Conservation (phyloP, 2,113 vertebrate species). For the Zosterops pallidus region DNA sequence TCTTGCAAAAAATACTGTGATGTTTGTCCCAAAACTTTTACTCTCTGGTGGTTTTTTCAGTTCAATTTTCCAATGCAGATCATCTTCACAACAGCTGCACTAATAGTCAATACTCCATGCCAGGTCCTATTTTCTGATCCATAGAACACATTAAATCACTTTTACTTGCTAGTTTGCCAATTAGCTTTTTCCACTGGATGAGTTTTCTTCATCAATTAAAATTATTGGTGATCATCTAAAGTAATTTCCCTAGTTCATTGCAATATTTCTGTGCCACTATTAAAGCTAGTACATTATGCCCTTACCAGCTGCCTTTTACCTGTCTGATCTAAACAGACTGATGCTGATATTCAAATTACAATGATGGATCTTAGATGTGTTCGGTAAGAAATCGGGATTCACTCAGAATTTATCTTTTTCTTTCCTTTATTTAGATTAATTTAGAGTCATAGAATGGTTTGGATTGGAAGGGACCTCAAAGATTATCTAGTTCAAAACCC, state of each 20-base stretch:
- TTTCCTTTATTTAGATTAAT: not conserved
- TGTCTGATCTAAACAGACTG: constrained; percentile 24
- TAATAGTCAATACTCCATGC: constrained; percentile 54
- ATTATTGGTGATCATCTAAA: constrained; percentile 75
- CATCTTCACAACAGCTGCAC: constrained; percentile 54
- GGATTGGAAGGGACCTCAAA: not conserved
- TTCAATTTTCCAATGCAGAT: constrained; percentile 30
- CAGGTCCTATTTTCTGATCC: constrained; percentile 60
- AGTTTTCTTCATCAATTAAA: constrained; percentile 75
- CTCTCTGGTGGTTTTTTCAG: not conserved
- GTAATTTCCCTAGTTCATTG: constrained; percentile 70
- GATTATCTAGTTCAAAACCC: not conserved
- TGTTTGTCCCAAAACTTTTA: not conserved
- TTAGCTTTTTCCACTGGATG: constrained; percentile 73
- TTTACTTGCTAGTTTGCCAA: constrained; percentile 71
- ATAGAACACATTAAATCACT: constrained; percentile 70
- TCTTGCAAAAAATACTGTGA: not conserved
- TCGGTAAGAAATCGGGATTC: not conserved
- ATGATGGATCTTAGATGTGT: not conserved
- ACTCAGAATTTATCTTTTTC: not conserved
- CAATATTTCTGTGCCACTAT: constrained; percentile 38
- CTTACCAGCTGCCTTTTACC: constrained; percentile 38
- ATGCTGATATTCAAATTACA: not conserved
- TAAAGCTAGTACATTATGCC: constrained; percentile 6
- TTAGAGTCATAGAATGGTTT: not conserved